Evolutionary conservation across 2,797 vertebrate species (phyloP), one percentile per base, ranked within the genome.

Genomic region (Sternarchorhynchus goeldii): DNA sequence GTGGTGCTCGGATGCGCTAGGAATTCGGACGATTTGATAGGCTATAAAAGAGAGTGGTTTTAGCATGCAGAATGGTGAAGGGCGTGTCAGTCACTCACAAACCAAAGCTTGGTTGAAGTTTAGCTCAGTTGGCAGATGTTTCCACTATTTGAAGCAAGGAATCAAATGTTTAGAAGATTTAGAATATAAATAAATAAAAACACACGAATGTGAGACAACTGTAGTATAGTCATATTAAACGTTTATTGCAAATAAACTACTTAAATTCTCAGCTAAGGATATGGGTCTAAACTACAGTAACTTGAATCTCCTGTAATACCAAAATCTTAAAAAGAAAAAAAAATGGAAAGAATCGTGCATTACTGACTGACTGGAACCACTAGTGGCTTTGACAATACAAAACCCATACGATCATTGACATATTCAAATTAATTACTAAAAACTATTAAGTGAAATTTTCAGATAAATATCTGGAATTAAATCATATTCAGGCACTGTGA

Each of bases 71-170:
- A 0, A 41, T 10, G 39, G 39, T 0, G 14, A 65, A 36, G 72
- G 64, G 58, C 86, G 89, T 79, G 84, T 78, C 78, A 16, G 60
- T 21, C 3, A 32, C 76, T 8, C 66, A 18, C 2, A 31, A 12
- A 36, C 6, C 0, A 55, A 82, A 76, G 92, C 89, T 93, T 81
- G 91, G 91, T 92, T 92, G 90, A 86, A 81, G 80, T 80, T 84
- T 32, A 76, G 77, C 84, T 89, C 29, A 79, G 39, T 32, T 80
- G 78, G 69, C 50, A 77, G 69, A 50, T 2, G 10, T 12, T 14
- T 50, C 45, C 10, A 12, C 45, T 50, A 3, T 14, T 50, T 12
- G 45, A 10, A 50, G 14, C 45, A 50, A 50, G 45, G 8, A 12
- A 50, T 14, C 60, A 67, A 70, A 74, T 63, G 60, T 14, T 60